Conservation (phyloP, 2,113 vertebrate genomes). For the Microcebus griseorufus region DNA sequence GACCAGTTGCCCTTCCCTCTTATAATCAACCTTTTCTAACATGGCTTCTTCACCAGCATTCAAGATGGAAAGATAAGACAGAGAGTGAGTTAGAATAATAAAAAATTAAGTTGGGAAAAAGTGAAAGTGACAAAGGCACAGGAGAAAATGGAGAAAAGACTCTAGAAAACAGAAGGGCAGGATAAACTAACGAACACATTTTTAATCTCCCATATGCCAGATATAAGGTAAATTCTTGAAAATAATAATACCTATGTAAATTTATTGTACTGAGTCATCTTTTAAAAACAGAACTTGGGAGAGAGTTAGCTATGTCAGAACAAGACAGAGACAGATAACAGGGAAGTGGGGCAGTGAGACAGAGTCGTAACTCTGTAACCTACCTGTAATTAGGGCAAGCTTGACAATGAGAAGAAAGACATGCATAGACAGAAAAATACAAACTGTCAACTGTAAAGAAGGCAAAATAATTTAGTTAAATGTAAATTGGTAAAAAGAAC, state of each 20-base stretch:
- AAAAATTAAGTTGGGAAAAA: neutral
- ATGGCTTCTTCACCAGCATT: neutral
- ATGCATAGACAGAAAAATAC: neutral
- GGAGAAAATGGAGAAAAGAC: neutral
- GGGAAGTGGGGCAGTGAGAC: neutral
- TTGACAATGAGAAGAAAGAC: neutral
- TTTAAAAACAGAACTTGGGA: neutral
- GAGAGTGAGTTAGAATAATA: neutral
- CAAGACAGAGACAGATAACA: neutral
- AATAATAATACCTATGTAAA: neutral
- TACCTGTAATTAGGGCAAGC: neutral
- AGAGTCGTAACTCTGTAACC: neutral
- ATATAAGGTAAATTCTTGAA: neutral
- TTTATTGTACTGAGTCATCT: neutral
- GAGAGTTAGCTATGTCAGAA: neutral
- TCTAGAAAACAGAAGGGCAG: neutral
- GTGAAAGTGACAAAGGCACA: neutral
- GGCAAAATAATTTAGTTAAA: neutral
- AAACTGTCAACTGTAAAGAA: neutral
- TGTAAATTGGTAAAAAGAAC: conserved; percentile 35
- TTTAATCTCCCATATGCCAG: neutral
- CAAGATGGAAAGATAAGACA: neutral
- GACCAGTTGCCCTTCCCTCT: neutral
- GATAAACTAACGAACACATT: neutral
- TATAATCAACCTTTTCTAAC: conserved; percentile 27